These are phyloP conservation scores for Poliocrania exsul DNA, from an alignment of 2,797 vertebrate species.

Conservation along the genomic window DNA sequence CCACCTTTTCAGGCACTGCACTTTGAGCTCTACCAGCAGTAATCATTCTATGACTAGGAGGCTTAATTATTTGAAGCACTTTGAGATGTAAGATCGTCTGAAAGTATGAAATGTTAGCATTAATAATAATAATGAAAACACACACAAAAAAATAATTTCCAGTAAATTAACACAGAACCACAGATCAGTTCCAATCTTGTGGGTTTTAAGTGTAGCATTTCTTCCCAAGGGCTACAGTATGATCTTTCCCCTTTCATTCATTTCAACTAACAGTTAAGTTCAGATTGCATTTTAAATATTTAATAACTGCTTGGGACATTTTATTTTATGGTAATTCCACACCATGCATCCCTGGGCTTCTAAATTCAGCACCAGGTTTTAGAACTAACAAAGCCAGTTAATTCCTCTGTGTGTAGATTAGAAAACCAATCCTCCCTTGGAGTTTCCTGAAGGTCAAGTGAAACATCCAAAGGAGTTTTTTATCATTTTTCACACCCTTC, in stretches of 20 bases:
- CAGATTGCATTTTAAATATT: slow-evolving; percentile 73
- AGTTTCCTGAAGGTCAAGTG: slow-evolving; percentile 71
- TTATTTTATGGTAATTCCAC: slow-evolving; percentile 62
- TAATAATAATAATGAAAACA: slow-evolving; percentile 15
- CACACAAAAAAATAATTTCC: background rate
- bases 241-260: slow-evolving; percentile 40
- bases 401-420: slow-evolving; percentile 41
- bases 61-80: slow-evolving; percentile 25
- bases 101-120: slow-evolving; percentile 4
- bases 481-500: slow-evolving; percentile 51
- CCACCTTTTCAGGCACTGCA: background rate
- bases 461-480: background rate
- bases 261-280: slow-evolving; percentile 56
- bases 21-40: background rate
- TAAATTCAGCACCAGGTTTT: slow-evolving; percentile 50
- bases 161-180: slow-evolving; percentile 3
- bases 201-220: background rate
- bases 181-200: background rate
- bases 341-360: slow-evolving; percentile 35
- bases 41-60: background rate
- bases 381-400: slow-evolving; percentile 69
- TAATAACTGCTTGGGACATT: slow-evolving; percentile 62
- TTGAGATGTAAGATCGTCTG: background rate
- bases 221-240: background rate
- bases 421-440: background rate